Percentiles rank a stretch among this genome's conserved stretches.
phyloP scores from a whole-genome alignment of 2,797 vertebrate genomes.

The Darevskia nairensis region DNA sequence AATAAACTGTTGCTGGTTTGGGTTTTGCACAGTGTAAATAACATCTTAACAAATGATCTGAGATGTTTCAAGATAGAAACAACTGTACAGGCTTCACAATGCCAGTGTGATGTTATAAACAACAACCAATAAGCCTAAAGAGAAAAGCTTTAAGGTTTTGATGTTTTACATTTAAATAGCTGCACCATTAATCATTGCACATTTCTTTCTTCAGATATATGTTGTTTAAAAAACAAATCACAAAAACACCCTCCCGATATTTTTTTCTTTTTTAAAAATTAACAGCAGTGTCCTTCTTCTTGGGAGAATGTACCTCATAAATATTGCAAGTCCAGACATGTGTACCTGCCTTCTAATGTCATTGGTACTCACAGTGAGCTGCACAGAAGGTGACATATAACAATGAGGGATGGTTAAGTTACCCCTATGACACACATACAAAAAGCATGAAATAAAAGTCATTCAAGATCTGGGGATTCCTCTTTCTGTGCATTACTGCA shows the following conservation, averaged over 20 bases:
- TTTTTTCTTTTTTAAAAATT: not conserved
- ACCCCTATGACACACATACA: not conserved
- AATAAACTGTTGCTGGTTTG: slow-evolving; percentile 20
- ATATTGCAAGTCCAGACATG: not conserved
- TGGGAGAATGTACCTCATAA: slow-evolving; percentile 11
- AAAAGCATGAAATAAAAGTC: not conserved
- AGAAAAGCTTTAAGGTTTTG: slow-evolving; percentile 9
- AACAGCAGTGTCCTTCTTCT: slow-evolving; percentile 2
- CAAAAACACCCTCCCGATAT: not conserved
- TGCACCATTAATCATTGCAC: not conserved
- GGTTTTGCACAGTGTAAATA: not conserved
- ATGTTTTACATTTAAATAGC: not conserved
- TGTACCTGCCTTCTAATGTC: not conserved
- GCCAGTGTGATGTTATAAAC: slow-evolving; percentile 23
- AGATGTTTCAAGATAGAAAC: slow-evolving; percentile 22
- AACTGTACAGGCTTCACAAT: not conserved
- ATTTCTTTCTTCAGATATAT: slow-evolving; percentile 23
- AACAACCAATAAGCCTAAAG: not conserved
- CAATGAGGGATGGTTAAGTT: slow-evolving; percentile 13
- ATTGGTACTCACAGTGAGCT: not conserved
- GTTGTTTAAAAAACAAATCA: not conserved
- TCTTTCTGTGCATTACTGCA: not conserved
- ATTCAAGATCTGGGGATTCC: fast-evolving
- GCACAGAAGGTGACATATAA: not conserved
- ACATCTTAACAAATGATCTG: not conserved